These are phyloP conservation scores for Orthosia gracilis DNA, from an alignment of 2,888 invertebrate species.

Conservation along the genomic window DNA sequence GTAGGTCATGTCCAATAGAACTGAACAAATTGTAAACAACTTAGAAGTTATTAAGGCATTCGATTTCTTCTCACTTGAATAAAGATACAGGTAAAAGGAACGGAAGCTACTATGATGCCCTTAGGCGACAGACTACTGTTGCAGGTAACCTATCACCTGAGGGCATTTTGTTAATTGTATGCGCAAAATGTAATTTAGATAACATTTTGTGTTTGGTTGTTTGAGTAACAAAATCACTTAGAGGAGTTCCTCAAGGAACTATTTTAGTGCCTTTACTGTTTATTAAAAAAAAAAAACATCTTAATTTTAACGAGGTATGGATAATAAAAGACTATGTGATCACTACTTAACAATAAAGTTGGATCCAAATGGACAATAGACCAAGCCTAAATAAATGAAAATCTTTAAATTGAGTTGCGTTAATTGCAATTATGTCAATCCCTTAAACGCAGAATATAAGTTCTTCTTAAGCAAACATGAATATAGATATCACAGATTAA, in stretches of 20 bases:
- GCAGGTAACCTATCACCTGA: neutral
- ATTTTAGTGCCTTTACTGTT: constrained; percentile 2
- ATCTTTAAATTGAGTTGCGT: too few relatives aligned
- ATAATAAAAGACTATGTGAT: too few relatives aligned
- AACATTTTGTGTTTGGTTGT: neutral
- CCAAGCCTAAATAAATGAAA: too few relatives aligned
- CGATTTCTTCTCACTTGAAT: neutral
- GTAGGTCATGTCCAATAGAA: neutral
- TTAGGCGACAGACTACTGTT: neutral
- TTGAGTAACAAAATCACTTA: neutral
- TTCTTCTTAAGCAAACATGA: too few relatives aligned
- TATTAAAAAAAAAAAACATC: neutral
- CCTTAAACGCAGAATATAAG: too few relatives aligned
- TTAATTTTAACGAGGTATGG: too few relatives aligned
- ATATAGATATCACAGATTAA: neutral
- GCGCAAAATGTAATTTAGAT: neutral
- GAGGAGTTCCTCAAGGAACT: neutral
- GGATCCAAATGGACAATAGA: too few relatives aligned
- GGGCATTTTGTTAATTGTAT: constrained; percentile 6
- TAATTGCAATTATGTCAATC: too few relatives aligned
- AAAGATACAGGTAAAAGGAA: neutral
- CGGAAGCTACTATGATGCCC: neutral
- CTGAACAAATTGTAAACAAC: neutral
- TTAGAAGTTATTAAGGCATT: neutral
- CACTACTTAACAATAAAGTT: too few relatives aligned